Evolutionary conservation across 2,113 vertebrate genomes (phyloP).

Genomic region (Serinus canaria): DNA sequence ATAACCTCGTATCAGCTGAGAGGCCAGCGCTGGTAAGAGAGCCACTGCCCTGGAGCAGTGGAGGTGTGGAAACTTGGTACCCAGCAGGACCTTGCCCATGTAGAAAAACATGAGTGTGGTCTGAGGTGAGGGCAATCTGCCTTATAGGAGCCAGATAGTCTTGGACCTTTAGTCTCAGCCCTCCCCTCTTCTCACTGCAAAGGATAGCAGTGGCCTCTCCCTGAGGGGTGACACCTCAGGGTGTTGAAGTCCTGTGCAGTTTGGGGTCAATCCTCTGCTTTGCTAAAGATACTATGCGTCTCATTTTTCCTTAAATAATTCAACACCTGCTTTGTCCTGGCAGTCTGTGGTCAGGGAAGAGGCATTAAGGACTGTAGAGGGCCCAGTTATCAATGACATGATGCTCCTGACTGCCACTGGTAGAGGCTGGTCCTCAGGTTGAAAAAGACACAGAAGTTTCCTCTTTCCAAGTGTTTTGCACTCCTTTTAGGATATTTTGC

Average conservation of each 20-base stretch:
- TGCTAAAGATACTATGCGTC: background rate
- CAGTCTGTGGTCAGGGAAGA: background rate
- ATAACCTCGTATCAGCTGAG: rapidly evolving
- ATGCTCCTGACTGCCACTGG: background rate
- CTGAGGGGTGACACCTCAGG: background rate
- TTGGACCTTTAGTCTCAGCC: background rate
- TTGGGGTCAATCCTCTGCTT: background rate
- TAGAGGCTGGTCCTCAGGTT: background rate
- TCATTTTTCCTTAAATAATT: background rate
- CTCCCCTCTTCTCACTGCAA: background rate
- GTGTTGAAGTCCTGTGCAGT: rapidly evolving
- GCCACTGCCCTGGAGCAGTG: background rate
- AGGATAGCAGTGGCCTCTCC: background rate
- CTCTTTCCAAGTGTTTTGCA: background rate
- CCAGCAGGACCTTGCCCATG: background rate
- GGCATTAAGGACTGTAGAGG: background rate
- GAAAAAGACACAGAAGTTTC: background rate
- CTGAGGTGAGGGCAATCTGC: background rate
- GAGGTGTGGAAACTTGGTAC: background rate
- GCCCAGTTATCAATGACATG: background rate
- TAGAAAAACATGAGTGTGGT: background rate
- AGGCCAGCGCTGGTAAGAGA: background rate
- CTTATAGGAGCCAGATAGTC: background rate
- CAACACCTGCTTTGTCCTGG: background rate
- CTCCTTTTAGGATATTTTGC: background rate